Conservation (phyloP, 1,140 invertebrate species). For the Gonatopus flavifemur region DNA sequence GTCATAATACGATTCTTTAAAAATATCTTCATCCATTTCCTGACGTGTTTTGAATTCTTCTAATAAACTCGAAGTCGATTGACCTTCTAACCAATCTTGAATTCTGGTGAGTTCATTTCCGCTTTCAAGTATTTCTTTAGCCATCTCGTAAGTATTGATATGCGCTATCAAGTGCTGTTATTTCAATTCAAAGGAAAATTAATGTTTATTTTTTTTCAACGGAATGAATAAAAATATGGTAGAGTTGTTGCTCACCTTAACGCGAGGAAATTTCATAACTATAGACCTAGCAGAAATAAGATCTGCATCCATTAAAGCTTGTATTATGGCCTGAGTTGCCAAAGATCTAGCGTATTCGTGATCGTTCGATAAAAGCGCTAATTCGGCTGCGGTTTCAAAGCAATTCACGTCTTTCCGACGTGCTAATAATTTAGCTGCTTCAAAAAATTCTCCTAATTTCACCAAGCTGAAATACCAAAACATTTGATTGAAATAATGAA, state of each 20-base stretch:
- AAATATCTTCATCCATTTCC: slow-evolving; percentile 8
- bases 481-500: slow-evolving; percentile 11
- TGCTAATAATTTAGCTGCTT: slow-evolving; percentile 41
- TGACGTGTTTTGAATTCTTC: slow-evolving; percentile 28
- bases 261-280: slow-evolving; percentile 30
- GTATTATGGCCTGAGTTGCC: slow-evolving; percentile 38
- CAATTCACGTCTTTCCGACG: slow-evolving; percentile 32
- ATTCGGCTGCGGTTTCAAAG: slow-evolving; percentile 39
- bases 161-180: slow-evolving; percentile 33
- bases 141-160: slow-evolving; percentile 27
- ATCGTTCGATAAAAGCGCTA: slow-evolving; percentile 39
- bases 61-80: slow-evolving; percentile 23
- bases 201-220: neutral
- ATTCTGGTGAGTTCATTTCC: slow-evolving; percentile 18
- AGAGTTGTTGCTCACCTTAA: slow-evolving; percentile 23
- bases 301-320: slow-evolving; percentile 28
- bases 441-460: slow-evolving; percentile 36
- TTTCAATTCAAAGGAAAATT: slow-evolving; percentile 5
- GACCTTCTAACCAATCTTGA: slow-evolving; percentile 27
- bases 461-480: slow-evolving; percentile 26
- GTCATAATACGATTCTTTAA: slow-evolving; percentile 23
- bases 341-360: slow-evolving; percentile 29
- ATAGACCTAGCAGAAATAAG: slow-evolving; percentile 27
- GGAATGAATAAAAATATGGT: too few species aligned
- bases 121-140: slow-evolving; percentile 20